Percentiles rank a stretch among this genome's conserved stretches.
These are phyloP conservation scores for Scaptomyza parva DNA, from an alignment of 2,888 invertebrate genomes.

Conservation along the genomic window DNA sequence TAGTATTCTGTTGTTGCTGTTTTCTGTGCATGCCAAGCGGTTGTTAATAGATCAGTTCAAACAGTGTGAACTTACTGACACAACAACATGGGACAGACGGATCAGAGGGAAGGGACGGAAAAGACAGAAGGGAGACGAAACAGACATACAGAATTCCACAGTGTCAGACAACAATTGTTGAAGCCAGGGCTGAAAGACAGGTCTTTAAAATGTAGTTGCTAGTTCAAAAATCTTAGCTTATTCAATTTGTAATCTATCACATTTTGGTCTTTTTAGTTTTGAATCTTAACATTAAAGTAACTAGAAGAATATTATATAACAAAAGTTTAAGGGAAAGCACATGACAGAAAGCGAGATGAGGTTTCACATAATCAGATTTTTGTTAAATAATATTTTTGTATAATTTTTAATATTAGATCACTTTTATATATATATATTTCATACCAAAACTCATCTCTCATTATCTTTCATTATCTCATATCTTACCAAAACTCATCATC, in stretches of 20 bases:
- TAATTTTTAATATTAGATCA: no score
- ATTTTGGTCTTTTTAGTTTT: background rate
- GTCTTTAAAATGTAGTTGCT: constrained; percentile 8
- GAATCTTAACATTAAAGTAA: background rate
- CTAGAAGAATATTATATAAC: no score
- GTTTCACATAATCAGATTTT: no score
- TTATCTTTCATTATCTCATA: no score
- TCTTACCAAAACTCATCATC: no score
- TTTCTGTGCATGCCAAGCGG: constrained; percentile 35
- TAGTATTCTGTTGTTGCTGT: no score
- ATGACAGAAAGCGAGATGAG: background rate
- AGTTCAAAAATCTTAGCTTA: background rate
- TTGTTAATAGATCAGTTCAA: constrained; percentile 74
- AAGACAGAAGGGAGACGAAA: constrained; percentile 1
- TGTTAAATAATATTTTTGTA: no score
- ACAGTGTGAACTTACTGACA: constrained; percentile 63
- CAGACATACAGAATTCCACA: background rate
- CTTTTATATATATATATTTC: no score
- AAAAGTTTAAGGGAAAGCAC: background rate
- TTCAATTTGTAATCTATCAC: background rate
- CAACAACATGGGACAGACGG: constrained; percentile 14
- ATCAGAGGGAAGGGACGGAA: background rate
- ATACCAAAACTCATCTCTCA: no score
- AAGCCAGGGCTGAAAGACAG: constrained; percentile 9
- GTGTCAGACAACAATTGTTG: constrained; percentile 6